A percentile compares a stretch with the other conserved stretches of the same genome.
Conservation (phyloP, 2,797 vertebrate genomes). For the Cirrhinus molitorella region DNA sequence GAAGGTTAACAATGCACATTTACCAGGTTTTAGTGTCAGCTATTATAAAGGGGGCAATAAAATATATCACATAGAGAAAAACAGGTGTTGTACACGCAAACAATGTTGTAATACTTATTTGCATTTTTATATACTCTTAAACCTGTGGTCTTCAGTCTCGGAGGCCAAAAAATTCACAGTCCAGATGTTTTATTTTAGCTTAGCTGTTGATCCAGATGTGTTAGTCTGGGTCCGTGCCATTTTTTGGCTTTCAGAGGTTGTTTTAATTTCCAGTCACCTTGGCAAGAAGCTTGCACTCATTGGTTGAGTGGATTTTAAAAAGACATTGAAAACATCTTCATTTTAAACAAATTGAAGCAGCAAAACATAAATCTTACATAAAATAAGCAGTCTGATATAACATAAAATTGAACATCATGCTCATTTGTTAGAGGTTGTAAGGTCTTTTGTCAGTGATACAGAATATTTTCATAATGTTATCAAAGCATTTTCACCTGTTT, state of each 20-base stretch:
- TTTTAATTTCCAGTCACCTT: conserved; percentile 36
- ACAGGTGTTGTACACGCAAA: conserved; percentile 27
- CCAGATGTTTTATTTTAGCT: conserved; percentile 58
- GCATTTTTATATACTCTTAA: conserved; percentile 25
- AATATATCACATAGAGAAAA: conserved; percentile 8
- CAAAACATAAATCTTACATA: neutral
- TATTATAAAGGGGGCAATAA: conserved; percentile 16
- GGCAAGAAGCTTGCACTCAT: neutral
- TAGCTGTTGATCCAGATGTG: conserved; percentile 62
- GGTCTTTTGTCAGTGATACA: neutral
- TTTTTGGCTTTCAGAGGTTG: conserved; percentile 5
- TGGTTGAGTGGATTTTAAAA: neutral
- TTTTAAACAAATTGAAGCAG: neutral
- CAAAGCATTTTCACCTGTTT: neutral
- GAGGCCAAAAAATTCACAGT: conserved; percentile 44
- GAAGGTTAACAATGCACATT: conserved; percentile 34
- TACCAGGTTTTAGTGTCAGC: conserved; percentile 16
- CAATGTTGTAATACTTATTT: conserved; percentile 37
- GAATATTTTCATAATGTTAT: neutral
- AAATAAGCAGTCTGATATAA: neutral
- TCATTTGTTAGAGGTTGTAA: neutral
- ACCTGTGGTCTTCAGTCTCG: conserved; percentile 28
- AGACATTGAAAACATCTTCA: neutral
- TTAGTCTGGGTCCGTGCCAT: conserved; percentile 21
- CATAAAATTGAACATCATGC: neutral